These are phyloP conservation scores for Drosophila paulistorum DNA, from an alignment of 1,140 invertebrate species.

Conservation along the genomic window DNA sequence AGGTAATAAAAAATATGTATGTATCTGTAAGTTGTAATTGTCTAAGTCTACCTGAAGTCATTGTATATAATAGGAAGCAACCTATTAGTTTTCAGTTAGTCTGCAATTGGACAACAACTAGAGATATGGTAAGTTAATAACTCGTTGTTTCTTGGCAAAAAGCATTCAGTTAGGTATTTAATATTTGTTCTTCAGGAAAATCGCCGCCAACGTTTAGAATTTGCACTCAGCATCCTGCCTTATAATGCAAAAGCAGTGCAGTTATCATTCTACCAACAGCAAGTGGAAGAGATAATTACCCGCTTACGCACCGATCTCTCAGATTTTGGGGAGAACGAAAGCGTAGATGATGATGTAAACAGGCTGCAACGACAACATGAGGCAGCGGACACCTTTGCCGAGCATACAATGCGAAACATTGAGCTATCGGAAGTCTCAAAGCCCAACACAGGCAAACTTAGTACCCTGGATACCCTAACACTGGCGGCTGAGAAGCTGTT, in stretches of 20 bases:
- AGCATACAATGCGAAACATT: constrained; percentile 53
- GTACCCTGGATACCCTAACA: constrained; percentile 50
- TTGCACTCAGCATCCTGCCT: constrained; percentile 54
- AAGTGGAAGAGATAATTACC: constrained; percentile 53
- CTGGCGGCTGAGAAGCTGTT: constrained; percentile 51
- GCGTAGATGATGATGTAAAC: constrained; percentile 30
- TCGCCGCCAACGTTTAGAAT: constrained; percentile 62
- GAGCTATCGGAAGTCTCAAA: constrained; percentile 36
- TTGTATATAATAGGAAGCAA: constrained; percentile 41
- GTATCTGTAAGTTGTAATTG: constrained; percentile 13
- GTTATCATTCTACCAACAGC: constrained; percentile 34
- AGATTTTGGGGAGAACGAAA: constrained; percentile 30
- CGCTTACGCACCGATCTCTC: constrained; percentile 39
- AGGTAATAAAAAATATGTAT: constrained; percentile 21
- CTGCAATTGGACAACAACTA: constrained; percentile 39
- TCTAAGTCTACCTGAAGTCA: constrained; percentile 26
- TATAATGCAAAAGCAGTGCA: constrained; percentile 43
- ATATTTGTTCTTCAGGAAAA: constrained; percentile 27
- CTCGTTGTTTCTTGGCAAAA: background rate
- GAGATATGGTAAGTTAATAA: constrained; percentile 53
- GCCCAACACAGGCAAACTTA: constrained; percentile 21
- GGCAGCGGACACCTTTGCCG: constrained; percentile 51
- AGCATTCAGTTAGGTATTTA: background rate
- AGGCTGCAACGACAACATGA: constrained; percentile 12
- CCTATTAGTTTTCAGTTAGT: constrained; percentile 38